A percentile compares a stretch with the other conserved stretches of the same genome.
Conservation (phyloP, 2,113 vertebrate species). For the Holacanthus passer region DNA sequence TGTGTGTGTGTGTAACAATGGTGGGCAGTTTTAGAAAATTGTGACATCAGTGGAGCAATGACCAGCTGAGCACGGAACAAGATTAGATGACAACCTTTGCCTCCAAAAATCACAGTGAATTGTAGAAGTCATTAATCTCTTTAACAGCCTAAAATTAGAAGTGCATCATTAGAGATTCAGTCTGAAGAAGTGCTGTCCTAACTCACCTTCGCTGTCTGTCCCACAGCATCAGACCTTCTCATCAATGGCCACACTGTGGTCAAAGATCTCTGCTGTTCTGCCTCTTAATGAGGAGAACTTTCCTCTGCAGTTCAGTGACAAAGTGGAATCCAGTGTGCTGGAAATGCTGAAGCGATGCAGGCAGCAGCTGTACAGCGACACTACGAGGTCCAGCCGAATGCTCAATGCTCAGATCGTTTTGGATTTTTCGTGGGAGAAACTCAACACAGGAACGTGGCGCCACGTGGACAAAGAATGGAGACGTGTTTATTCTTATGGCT, state of each 20-base stretch:
- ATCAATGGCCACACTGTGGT: constrained; percentile 78
- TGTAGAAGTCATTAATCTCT: constrained; percentile 1
- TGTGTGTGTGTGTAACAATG: too few relatives aligned
- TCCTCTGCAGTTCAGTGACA: constrained; percentile 77
- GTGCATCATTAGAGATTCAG: constrained; percentile 18
- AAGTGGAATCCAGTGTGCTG: constrained; percentile 78
- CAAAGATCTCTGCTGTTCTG: constrained; percentile 78
- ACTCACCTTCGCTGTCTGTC: constrained; percentile 27
- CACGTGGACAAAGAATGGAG: constrained; percentile 91
- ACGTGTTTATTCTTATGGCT: constrained; percentile 88
- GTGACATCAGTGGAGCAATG: constrained; percentile 13
- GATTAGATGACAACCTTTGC: constrained; percentile 29
- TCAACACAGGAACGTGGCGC: constrained; percentile 89
- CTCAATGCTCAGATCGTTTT: constrained; percentile 83
- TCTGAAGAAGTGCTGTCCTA: neutral
- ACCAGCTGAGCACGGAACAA: constrained; percentile 12
- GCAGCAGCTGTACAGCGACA: constrained; percentile 77
- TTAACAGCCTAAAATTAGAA: constrained; percentile 2
- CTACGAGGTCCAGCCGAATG: constrained; percentile 32
- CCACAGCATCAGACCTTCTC: constrained; percentile 48
- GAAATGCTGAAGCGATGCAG: constrained; percentile 77
- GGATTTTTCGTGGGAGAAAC: constrained; percentile 92
- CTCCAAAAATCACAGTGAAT: neutral
- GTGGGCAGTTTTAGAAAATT: constrained; percentile 24
- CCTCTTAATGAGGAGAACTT: constrained; percentile 81